A percentile compares a stretch with the other conserved stretches of the same genome.
phyloP scores from a whole-genome alignment of 2,888 invertebrate genomes.

The Nephrotoma flavescens region DNA sequence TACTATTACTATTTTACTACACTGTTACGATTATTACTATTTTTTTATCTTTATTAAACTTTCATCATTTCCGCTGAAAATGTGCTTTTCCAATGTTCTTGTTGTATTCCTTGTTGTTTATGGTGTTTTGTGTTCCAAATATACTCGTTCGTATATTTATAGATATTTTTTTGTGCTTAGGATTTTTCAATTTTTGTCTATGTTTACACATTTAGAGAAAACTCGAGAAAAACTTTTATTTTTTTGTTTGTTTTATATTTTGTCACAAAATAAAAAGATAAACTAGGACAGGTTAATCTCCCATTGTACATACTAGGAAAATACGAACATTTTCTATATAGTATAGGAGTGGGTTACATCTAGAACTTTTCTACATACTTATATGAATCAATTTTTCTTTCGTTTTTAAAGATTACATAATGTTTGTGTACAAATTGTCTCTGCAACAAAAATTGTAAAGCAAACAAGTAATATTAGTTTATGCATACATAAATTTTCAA shows the following conservation, averaged over 20 bases:
- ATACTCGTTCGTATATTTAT: background rate
- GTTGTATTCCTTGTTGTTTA: background rate
- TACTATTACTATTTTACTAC: background rate
- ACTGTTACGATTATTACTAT: background rate
- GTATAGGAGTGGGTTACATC: background rate
- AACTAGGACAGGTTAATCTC: background rate
- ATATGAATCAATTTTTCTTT: background rate
- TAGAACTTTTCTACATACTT: background rate
- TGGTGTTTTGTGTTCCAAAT: background rate
- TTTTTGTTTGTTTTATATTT: background rate
- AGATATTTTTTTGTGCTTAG: background rate
- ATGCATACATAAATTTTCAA: background rate
- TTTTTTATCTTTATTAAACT: background rate
- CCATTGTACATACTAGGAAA: background rate
- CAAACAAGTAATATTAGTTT: background rate
- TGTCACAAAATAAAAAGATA: background rate
- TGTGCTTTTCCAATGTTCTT: background rate
- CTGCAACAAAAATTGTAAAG: background rate
- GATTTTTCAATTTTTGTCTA: background rate
- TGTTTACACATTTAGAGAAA: background rate
- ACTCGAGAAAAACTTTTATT: background rate
- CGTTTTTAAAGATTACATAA: background rate
- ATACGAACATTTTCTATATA: background rate
- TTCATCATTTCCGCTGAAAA: background rate
- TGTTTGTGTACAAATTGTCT: background rate